Percentiles rank a stretch among this genome's conserved stretches.
Conservation (phyloP, 2,113 vertebrate genomes). For the Hassar affinis region DNA sequence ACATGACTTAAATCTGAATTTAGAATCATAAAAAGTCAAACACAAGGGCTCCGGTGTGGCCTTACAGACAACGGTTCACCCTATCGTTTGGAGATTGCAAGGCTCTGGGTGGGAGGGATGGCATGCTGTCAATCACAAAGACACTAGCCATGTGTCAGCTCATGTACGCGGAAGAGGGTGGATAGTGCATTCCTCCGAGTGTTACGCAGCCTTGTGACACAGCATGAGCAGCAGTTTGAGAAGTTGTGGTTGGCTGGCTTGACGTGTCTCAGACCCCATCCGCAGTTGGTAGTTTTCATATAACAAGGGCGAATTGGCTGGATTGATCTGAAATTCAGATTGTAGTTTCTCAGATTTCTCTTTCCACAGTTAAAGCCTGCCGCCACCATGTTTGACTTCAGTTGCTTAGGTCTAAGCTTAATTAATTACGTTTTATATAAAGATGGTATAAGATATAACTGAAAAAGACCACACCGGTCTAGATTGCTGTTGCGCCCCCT, state of each 20-base stretch:
- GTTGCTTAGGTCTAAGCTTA: background rate
- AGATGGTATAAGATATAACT: background rate
- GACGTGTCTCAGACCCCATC: background rate
- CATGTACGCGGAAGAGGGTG: background rate
- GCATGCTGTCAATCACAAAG: background rate
- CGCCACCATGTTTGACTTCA: background rate
- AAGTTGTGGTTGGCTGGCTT: too few species aligned
- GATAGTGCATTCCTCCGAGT: background rate
- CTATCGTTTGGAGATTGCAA: background rate
- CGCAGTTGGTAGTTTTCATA: background rate
- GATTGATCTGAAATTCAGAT: background rate
- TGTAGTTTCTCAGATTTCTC: background rate
- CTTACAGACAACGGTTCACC: background rate
- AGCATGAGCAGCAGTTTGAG: background rate
- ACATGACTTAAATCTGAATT: background rate
- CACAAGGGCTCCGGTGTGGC: background rate
- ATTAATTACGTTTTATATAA: background rate
- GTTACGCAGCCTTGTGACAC: background rate
- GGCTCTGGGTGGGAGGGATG: background rate
- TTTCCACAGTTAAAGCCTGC: background rate
- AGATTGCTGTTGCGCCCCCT: constrained; percentile 63
- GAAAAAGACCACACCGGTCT: background rate
- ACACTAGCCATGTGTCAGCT: background rate
- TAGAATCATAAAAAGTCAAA: background rate
- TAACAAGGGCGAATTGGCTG: too few species aligned